phyloP scores from a whole-genome alignment of 1,140 invertebrate species.

The Tetragnatha versicolor region DNA sequence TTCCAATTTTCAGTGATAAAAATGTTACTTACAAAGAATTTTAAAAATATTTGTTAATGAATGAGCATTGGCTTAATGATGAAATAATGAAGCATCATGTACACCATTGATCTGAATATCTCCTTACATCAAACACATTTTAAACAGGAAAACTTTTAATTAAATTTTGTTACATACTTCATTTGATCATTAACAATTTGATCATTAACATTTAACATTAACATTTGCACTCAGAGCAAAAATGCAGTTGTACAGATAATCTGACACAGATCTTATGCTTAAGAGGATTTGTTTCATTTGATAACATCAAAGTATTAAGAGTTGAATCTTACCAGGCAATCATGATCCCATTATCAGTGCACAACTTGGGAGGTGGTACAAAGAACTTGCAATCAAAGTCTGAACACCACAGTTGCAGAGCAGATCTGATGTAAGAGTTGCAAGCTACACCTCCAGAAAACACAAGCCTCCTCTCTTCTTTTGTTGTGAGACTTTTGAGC shows the following conservation, averaged over 20 bases:
- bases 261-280: not conserved
- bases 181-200: not conserved
- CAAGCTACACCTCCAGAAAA: conserved; percentile 96
- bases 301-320: not conserved
- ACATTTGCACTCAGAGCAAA: not conserved
- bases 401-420: conserved; percentile 73
- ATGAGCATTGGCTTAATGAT: too few species aligned
- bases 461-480: conserved; percentile 65
- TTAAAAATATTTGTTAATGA: too few species aligned
- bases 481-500: conserved; percentile 7
- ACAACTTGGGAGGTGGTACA: conserved; percentile 83
- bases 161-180: too few species aligned
- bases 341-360: conserved; percentile 99
- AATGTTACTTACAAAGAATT: too few species aligned
- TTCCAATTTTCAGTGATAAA: too few species aligned
- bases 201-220: not conserved
- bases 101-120: too few species aligned
- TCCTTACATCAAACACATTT: too few species aligned
- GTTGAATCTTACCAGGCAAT: conserved; percentile 80
- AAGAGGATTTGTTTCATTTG: not conserved
- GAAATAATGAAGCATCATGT: too few species aligned
- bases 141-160: too few species aligned
- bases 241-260: not conserved
- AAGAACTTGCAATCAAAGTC: conserved; percentile 73
- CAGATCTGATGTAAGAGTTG: conserved; percentile 81